phyloP scores from a whole-genome alignment of 2,888 invertebrate species.

The Limnephilus auricula region DNA sequence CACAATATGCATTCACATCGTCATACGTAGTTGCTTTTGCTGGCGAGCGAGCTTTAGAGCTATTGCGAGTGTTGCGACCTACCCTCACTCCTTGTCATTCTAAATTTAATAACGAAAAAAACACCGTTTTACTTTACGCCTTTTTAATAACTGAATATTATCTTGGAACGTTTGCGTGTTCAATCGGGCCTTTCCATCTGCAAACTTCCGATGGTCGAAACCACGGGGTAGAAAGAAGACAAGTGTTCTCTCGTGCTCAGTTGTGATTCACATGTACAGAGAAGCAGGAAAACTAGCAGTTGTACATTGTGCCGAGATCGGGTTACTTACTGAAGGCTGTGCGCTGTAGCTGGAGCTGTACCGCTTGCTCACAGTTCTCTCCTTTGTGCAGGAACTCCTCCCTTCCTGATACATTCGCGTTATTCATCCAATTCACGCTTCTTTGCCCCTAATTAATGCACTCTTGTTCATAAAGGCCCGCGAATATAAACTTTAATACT shows the following conservation, averaged over 20 bases:
- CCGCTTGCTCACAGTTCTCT: background rate
- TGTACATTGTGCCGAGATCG: background rate
- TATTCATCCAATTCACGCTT: constrained; percentile 42
- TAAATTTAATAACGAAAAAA: constrained; percentile 29
- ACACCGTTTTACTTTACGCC: constrained; percentile 35
- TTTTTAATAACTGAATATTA: constrained; percentile 2
- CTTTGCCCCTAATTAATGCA: constrained; percentile 38
- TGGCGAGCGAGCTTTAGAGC: background rate
- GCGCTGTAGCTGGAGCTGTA: background rate
- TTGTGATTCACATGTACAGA: background rate
- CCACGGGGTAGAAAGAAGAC: constrained; percentile 6
- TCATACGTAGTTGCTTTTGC: constrained; percentile 17
- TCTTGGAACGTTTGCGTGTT: constrained; percentile 35
- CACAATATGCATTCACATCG: constrained; percentile 40
- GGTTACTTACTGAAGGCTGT: background rate
- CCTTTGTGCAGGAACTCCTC: constrained; percentile 32
- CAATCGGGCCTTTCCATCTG: background rate
- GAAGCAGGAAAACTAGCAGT: background rate
- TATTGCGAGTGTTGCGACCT: background rate
- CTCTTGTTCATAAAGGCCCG: constrained; percentile 38
- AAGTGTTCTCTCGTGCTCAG: background rate
- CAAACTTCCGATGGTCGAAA: background rate
- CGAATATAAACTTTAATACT: constrained; percentile 3
- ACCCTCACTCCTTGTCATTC: constrained; percentile 34
- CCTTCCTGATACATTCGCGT: constrained; percentile 35